phyloP scores from a whole-genome alignment of 2,797 vertebrate species.

The Podargus strigoides region DNA sequence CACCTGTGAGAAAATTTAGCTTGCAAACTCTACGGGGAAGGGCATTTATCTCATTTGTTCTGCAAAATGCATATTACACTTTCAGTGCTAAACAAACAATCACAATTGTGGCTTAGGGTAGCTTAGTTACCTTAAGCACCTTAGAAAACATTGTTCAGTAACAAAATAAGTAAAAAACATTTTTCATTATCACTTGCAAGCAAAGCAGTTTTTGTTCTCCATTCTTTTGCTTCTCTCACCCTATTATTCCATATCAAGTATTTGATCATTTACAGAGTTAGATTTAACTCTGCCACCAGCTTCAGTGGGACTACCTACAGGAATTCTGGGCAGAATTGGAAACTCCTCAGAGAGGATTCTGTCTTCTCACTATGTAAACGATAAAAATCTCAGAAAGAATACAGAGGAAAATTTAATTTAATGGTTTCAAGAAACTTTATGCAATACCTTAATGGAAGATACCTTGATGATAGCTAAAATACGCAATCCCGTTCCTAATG shows the following conservation, averaged over 20 bases:
- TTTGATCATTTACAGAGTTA: background rate
- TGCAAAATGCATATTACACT: background rate
- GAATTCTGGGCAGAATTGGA: background rate
- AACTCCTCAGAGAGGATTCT: background rate
- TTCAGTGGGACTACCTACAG: background rate
- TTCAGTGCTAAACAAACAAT: constrained; percentile 1
- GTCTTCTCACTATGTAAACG: background rate
- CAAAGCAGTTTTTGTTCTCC: background rate
- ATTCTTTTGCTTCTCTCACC: background rate
- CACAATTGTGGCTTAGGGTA: background rate
- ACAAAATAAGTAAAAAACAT: background rate
- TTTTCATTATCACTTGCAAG: background rate
- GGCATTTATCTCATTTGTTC: constrained; percentile 17
- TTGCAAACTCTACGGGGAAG: background rate
- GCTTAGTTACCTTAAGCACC: background rate
- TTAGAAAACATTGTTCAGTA: background rate
- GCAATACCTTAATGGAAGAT: background rate
- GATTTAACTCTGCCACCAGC: background rate
- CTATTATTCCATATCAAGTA: background rate
- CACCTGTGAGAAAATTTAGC: background rate
- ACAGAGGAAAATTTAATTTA: background rate
- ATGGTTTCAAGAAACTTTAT: background rate
- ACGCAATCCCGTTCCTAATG: background rate
- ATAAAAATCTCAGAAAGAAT: background rate
- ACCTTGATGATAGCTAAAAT: background rate